Percentiles rank a stretch among this genome's conserved stretches.
Evolutionary conservation across 2,888 invertebrate species (phyloP).

Genomic region (Melanotus villosus): DNA sequence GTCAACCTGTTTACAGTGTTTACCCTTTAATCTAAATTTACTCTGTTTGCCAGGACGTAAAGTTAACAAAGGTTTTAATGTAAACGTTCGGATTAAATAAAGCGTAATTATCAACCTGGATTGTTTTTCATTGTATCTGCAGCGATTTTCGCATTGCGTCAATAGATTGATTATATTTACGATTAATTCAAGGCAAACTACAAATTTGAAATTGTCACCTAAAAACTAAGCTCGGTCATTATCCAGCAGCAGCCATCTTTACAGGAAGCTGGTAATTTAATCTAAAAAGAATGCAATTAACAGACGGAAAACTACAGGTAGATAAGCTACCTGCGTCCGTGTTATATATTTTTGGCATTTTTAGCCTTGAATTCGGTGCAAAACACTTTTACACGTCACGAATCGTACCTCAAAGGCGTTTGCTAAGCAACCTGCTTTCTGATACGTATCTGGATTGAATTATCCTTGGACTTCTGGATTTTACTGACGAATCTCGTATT

Average conservation of each 20-base stretch:
- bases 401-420: no score
- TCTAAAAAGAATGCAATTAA: background rate
- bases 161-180: no score
- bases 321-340: background rate
- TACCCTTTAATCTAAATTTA: background rate
- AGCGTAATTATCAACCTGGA: no score
- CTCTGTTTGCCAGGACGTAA: background rate
- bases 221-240: slow-evolving; percentile 2
- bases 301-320: background rate
- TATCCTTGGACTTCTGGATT: no score
- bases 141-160: no score
- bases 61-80: background rate
- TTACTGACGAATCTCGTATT: no score
- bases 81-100: background rate
- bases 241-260: background rate
- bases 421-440: no score
- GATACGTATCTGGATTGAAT: no score
- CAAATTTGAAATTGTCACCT: background rate
- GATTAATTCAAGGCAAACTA: background rate
- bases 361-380: background rate
- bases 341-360: background rate
- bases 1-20: slow-evolving; percentile 6
- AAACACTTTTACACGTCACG: no score
- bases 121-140: no score
- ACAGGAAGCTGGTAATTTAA: background rate